Conservation (phyloP, 2,113 vertebrate genomes). For the Maccullochella peelii region DNA sequence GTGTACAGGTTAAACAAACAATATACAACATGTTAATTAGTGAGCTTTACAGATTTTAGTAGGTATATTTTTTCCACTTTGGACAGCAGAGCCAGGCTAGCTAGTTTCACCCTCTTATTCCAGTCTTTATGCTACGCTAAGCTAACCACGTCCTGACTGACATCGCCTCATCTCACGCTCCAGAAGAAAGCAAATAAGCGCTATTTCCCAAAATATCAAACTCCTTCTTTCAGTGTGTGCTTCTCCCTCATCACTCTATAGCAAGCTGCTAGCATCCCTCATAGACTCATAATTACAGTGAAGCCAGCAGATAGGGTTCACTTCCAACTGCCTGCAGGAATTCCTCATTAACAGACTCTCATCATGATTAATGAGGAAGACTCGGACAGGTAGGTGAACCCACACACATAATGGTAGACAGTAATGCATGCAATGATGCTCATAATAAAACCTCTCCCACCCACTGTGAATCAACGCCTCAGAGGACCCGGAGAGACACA, state of each 20-base stretch:
- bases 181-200: background rate
- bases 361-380: conserved; percentile 42
- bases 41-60: background rate
- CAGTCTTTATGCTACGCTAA: background rate
- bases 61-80: background rate
- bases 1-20: too few species aligned
- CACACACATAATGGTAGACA: background rate
- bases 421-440: conserved; percentile 28
- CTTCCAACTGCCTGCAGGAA: conserved; percentile 33
- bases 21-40: too few species aligned
- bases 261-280: conserved; percentile 13
- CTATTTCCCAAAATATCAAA: background rate
- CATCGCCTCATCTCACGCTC: background rate
- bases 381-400: conserved; percentile 1
- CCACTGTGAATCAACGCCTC: conserved; percentile 30
- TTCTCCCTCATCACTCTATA: background rate
- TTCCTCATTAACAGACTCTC: conserved; percentile 36
- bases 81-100: background rate
- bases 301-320: conserved; percentile 5
- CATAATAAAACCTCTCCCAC: conserved; percentile 26
- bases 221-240: background rate
- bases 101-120: too few species aligned
- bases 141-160: background rate
- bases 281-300: conserved; percentile 15
- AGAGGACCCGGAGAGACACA: conserved; percentile 25